phyloP scores from a whole-genome alignment of 2,113 vertebrate genomes.

The Eptesicus fuscus region DNA sequence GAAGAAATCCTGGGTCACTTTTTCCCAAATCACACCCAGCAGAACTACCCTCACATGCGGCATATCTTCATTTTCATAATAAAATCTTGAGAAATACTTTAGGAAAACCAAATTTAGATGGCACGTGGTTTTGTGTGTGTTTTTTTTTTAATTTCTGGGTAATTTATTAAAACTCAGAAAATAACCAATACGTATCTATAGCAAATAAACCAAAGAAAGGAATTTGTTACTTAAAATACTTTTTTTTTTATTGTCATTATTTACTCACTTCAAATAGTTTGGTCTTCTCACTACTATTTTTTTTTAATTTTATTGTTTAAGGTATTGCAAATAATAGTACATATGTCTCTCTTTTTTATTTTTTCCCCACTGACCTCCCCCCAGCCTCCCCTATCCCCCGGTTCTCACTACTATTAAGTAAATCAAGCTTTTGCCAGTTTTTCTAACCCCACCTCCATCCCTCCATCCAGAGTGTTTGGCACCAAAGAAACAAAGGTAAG shows the following conservation, averaged over 20 bases:
- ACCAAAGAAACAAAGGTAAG: background rate
- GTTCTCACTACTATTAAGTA: background rate
- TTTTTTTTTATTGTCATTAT: background rate
- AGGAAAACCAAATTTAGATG: background rate
- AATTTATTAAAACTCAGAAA: conserved; percentile 9
- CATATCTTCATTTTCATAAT: background rate
- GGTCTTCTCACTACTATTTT: background rate
- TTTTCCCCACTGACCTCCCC: too few species aligned
- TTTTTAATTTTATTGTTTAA: too few species aligned
- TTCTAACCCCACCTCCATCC: background rate
- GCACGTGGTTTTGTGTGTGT: background rate
- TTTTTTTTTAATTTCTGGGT: background rate
- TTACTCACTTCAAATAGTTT: background rate
- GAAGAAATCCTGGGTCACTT: background rate
- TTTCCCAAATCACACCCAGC: background rate
- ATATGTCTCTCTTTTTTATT: too few species aligned
- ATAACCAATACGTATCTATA: background rate
- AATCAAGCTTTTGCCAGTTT: background rate
- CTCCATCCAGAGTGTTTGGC: background rate
- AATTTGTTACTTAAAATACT: background rate
- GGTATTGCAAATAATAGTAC: too few species aligned
- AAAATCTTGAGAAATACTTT: conserved; percentile 5
- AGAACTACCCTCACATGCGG: background rate
- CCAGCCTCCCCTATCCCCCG: too few species aligned
- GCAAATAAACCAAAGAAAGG: background rate